These are phyloP conservation scores for Sycophila sp. DNA, from an alignment of 1,140 invertebrate genomes.

Conservation along the genomic window DNA sequence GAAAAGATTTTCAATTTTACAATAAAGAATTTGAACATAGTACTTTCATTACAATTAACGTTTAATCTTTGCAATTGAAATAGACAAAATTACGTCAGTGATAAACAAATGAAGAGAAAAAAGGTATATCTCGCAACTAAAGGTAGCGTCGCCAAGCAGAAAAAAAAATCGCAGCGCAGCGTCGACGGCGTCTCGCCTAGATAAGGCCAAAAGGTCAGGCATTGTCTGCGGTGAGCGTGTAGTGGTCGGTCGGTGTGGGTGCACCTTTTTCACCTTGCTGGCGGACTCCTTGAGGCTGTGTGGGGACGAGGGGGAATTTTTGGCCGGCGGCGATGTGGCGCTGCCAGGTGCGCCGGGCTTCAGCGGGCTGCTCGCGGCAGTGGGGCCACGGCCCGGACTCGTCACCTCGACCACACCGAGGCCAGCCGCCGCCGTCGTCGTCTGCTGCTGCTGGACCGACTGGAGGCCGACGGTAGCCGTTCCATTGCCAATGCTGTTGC, in stretches of 20 bases:
- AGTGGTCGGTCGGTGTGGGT: conserved; percentile 37
- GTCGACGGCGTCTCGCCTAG: no score
- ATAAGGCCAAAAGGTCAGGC: conserved; percentile 2
- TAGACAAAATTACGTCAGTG: no score
- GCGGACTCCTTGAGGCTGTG: conserved; percentile 71
- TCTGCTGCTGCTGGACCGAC: conserved; percentile 21
- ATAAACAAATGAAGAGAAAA: neutral
- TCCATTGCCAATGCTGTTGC: no score
- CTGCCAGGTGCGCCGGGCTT: neutral
- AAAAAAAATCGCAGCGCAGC: no score
- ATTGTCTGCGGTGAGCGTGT: conserved; percentile 38
- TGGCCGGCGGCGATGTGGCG: conserved; percentile 58
- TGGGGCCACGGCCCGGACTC: neutral
- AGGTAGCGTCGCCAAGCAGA: no score
- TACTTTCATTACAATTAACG: no score
- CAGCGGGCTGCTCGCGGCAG: neutral
- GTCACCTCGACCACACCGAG: neutral
- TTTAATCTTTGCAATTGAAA: no score
- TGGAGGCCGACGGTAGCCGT: no score
- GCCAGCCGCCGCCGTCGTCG: neutral
- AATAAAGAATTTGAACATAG: no score
- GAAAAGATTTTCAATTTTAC: no score
- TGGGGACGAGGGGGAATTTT: conserved; percentile 68
- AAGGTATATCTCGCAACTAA: neutral
- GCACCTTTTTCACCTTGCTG: conserved; percentile 73